Evolutionary conservation across 1,140 invertebrate genomes (phyloP), one percentile per base, ranked within the genome.

Genomic region (Whitmania pigra): DNA sequence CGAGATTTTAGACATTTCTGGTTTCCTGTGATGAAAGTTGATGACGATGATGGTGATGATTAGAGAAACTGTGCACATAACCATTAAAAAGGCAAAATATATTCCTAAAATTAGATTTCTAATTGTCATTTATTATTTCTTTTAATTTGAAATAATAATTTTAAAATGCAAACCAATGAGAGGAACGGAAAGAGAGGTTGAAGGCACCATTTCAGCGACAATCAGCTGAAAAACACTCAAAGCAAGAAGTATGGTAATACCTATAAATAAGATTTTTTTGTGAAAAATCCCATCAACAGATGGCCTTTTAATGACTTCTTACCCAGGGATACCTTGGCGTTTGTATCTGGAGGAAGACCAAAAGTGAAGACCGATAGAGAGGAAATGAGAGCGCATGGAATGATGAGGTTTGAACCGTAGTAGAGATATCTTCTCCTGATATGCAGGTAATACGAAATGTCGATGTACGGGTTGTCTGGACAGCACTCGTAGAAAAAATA

Each of bases 51-150:
- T 96, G 73, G 96, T 98, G 82, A 94, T 94, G 78, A 98, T 92
- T 79, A 99, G 94, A 74, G 94, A 97, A 79, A 94, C 93, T 77
- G 94, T 94, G 82, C 97, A 94, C 93, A 99, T 97, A 84, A 98
- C 94, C 96, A 98, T 99, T 84, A 98, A 97, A 86, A 93, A 97
- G 84, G 96, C 96, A 86, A 99, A 99, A 86, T 98, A 99, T 75
- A 95, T 96, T 82, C 94, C 94, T 97, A 85, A 86, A 49, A 49
- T 3, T 63, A 31, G 22, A 31, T 7, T 2, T 57, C 2, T 67
- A 36, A 69, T 36, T 69, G 25, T 18, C 5, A 60, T 60, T 6
- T 13, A 63, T 31, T 63, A 13, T 7, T 63, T 63, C 0, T 5
- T 1, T 13, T 17, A 13, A 31, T 18, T 63, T 25, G 18, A 18